These are phyloP conservation scores for Montipora capitata DNA, from an alignment of 92 coral and sea anemone genomes.

Conservation along the genomic window DNA sequence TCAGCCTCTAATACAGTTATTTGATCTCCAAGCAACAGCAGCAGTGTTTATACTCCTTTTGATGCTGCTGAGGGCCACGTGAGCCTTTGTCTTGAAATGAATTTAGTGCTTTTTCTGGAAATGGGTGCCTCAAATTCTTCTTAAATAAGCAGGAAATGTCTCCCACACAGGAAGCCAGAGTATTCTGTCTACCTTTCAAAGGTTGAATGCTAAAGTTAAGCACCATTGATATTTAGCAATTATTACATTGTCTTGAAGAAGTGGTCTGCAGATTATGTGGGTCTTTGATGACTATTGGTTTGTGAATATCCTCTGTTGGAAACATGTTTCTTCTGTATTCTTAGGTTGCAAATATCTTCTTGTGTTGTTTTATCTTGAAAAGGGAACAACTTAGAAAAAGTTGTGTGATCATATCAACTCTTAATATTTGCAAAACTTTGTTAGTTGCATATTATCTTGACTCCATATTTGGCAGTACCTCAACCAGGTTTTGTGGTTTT, in stretches of 20 bases:
- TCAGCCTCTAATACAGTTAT: conserved; percentile 45
- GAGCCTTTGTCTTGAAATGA: conserved; percentile 5
- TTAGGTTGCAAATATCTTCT: not conserved
- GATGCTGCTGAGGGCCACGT: conserved; percentile 17
- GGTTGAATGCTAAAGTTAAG: conserved; percentile 26
- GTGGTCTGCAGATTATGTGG: not conserved
- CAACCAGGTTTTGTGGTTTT: not conserved
- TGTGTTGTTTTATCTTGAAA: not conserved
- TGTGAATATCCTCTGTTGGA: too few species aligned
- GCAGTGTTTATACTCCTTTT: conserved; percentile 40
- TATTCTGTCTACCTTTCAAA: conserved; percentile 29
- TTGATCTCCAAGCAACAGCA: conserved; percentile 53
- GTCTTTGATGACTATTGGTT: not conserved
- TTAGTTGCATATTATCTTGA: not conserved
- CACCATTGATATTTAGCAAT: conserved; percentile 4
- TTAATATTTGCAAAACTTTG: not conserved
- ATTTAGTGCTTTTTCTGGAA: conserved; percentile 16
- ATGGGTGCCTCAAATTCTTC: conserved; percentile 19
- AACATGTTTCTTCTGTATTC: not conserved
- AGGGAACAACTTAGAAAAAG: not conserved
- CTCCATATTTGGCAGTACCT: conserved; percentile 9
- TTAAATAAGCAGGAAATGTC: conserved; percentile 51
- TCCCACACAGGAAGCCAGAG: conserved; percentile 59
- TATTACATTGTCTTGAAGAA: not conserved
- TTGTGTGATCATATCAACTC: not conserved